phyloP scores from a whole-genome alignment of 2,888 invertebrate genomes.

The Acleris laterana region DNA sequence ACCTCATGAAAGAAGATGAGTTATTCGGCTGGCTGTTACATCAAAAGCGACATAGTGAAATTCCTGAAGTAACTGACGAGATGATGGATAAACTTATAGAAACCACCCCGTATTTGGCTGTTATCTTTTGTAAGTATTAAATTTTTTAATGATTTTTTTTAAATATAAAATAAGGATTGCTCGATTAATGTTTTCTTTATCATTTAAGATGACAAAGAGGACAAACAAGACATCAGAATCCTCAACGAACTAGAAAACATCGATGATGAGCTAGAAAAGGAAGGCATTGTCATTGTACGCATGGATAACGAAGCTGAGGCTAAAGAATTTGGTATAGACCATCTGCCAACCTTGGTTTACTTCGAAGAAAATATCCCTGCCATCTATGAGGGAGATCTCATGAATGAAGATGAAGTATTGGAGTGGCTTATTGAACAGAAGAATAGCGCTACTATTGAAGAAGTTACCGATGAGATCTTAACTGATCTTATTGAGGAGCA shows the following conservation, averaged over 20 bases:
- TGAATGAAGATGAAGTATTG: slow-evolving; percentile 96
- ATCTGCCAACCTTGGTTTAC: slow-evolving; percentile 93
- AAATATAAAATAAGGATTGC: too few species aligned
- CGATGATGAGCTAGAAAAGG: slow-evolving; percentile 94
- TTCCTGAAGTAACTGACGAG: slow-evolving; percentile 96
- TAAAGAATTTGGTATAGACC: slow-evolving; percentile 95
- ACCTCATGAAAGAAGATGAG: slow-evolving; percentile 95
- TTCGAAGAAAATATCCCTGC: slow-evolving; percentile 96
- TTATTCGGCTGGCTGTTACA: slow-evolving; percentile 95
- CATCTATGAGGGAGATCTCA: slow-evolving; percentile 94
- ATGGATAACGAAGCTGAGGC: slow-evolving; percentile 96
- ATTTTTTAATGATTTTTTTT: neutral
- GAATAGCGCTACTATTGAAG: slow-evolving; percentile 95
- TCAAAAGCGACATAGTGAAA: slow-evolving; percentile 95
- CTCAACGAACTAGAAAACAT: slow-evolving; percentile 96
- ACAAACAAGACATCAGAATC: slow-evolving; percentile 94
- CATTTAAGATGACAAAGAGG: slow-evolving; percentile 92
- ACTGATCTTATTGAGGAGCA: slow-evolving; percentile 93
- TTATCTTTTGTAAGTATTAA: slow-evolving; percentile 92
- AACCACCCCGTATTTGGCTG: slow-evolving; percentile 91
- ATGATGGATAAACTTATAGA: slow-evolving; percentile 96
- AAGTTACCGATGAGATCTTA: slow-evolving; percentile 96
- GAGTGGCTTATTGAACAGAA: slow-evolving; percentile 95
- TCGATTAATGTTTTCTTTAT: neutral
- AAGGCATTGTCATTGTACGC: slow-evolving; percentile 95